Percentiles rank a stretch among this genome's conserved stretches.
Conservation (phyloP, 2,797 vertebrate genomes). For the Danio kyathit region DNA sequence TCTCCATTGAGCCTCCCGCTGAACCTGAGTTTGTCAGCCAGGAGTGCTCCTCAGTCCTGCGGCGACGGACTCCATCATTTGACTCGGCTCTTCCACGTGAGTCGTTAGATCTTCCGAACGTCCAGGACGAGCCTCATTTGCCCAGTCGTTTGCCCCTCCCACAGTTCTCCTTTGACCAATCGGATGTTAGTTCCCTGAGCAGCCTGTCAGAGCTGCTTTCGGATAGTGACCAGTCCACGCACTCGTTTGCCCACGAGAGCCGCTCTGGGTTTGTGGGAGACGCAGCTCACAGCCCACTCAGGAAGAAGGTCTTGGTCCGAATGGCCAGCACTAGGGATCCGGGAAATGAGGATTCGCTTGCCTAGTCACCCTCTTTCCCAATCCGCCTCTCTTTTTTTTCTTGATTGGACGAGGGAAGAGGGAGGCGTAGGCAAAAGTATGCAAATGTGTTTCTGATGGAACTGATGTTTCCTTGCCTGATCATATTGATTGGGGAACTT, state of each 20-base stretch:
- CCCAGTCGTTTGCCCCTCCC: slow-evolving; percentile 76
- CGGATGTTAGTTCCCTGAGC: slow-evolving; percentile 75
- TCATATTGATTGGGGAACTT: slow-evolving; percentile 62
- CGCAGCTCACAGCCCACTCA: slow-evolving; percentile 66
- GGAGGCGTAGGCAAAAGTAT: slow-evolving; percentile 48
- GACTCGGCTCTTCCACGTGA: slow-evolving; percentile 81
- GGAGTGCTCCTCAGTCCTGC: slow-evolving; percentile 83
- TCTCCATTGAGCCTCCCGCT: slow-evolving; percentile 84
- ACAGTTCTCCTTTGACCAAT: slow-evolving; percentile 80
- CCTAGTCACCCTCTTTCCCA: slow-evolving; percentile 27
- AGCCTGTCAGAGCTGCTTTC: slow-evolving; percentile 70
- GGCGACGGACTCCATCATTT: slow-evolving; percentile 89
- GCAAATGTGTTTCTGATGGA: slow-evolving; percentile 54
- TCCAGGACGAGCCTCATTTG: slow-evolving; percentile 71
- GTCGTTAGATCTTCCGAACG: slow-evolving; percentile 71
- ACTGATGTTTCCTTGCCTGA: slow-evolving; percentile 55
- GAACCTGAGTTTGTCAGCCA: slow-evolving; percentile 79
- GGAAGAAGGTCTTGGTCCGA: slow-evolving; percentile 70
- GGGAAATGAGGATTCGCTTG: slow-evolving; percentile 50
- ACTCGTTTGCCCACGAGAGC: slow-evolving; percentile 32
- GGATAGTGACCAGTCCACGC: slow-evolving; percentile 69
- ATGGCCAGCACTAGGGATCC: slow-evolving; percentile 66
- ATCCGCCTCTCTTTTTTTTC: slow-evolving; percentile 42
- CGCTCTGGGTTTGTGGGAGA: slow-evolving; percentile 58
- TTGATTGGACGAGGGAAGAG: neutral